Percentiles rank a stretch among this genome's conserved stretches.
These are phyloP conservation scores for Antrozous pallidus DNA, from an alignment of 2,797 vertebrate species.

Conservation along the genomic window DNA sequence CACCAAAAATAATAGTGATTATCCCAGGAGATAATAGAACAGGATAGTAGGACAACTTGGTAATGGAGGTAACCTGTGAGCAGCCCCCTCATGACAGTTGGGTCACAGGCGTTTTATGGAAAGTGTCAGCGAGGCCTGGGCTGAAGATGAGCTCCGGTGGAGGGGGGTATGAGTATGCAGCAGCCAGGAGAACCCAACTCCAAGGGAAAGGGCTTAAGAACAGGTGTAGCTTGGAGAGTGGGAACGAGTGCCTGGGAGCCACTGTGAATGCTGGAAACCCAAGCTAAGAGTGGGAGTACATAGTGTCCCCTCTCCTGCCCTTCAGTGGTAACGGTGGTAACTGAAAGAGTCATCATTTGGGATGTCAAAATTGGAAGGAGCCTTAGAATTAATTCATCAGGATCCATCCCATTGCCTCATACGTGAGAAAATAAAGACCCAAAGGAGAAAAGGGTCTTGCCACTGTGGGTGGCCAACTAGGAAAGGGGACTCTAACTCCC, in stretches of 20 bases:
- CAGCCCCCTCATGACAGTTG: fast-evolving
- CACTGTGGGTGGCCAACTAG: background rate
- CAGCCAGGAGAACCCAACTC: background rate
- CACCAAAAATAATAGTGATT: background rate
- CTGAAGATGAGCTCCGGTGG: background rate
- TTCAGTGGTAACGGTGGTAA: background rate
- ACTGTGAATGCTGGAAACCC: background rate
- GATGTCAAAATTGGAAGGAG: background rate
- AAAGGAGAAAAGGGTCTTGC: background rate
- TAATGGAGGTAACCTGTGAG: background rate
- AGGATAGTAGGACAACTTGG: too few species aligned
- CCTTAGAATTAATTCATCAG: background rate
- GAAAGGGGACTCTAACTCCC: background rate
- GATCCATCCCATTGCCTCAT: background rate
- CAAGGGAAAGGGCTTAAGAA: background rate
- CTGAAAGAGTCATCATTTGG: background rate
- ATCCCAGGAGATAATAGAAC: background rate
- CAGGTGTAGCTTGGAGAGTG: background rate
- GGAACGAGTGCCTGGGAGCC: background rate
- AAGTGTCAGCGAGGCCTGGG: background rate
- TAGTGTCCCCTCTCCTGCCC: too few species aligned
- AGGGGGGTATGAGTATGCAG: background rate
- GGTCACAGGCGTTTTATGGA: background rate
- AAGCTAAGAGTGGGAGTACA: background rate
- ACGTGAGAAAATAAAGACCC: background rate